phyloP scores from a whole-genome alignment of 2,797 vertebrate species.

The Galagoides demidoff region DNA sequence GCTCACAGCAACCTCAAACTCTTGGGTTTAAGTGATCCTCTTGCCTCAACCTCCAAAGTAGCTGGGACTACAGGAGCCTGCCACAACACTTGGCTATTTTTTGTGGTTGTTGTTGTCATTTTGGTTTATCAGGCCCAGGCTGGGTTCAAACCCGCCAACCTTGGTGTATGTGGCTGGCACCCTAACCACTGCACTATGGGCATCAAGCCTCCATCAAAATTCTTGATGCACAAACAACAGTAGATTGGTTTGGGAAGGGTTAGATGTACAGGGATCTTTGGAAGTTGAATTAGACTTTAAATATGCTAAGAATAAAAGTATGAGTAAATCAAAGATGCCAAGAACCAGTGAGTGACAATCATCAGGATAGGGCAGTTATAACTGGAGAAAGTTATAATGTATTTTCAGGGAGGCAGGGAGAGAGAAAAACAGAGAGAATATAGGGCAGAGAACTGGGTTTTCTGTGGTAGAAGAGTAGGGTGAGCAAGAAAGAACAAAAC shows the following conservation, averaged over 20 bases:
- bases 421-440: neutral
- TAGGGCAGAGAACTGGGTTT: neutral
- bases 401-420: neutral
- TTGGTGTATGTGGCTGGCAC: too few relatives aligned
- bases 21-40: too few relatives aligned
- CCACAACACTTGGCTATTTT: too few relatives aligned
- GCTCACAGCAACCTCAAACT: too few relatives aligned
- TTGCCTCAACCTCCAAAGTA: too few relatives aligned
- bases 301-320: neutral
- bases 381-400: neutral
- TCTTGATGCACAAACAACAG: neutral
- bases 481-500: neutral
- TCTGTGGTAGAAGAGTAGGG: neutral
- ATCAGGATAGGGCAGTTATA: neutral
- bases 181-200: too few relatives aligned
- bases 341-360: neutral
- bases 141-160: too few relatives aligned
- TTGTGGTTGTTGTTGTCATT: too few relatives aligned
- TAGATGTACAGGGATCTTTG: neutral
- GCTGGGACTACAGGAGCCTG: too few relatives aligned
- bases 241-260: neutral
- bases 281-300: constrained; percentile 17
- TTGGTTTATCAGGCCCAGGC: too few relatives aligned
- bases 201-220: neutral
- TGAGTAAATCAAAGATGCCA: neutral